Base-by-base conservation (phyloP, 2,888 invertebrate species). In the Coremacera marginata region DNA sequence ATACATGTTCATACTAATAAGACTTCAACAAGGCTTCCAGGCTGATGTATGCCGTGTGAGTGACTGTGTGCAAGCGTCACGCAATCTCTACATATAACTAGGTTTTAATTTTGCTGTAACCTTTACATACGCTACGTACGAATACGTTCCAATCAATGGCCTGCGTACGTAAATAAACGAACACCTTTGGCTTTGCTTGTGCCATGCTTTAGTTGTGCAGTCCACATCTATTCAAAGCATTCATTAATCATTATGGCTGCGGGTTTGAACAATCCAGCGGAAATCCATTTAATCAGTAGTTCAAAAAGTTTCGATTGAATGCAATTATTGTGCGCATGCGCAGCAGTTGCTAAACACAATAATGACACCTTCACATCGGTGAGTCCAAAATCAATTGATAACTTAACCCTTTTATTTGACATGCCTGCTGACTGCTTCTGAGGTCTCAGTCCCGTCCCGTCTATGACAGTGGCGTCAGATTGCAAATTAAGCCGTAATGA, bases 401-500 rank as follows among this genome's bases (percentile, higher is more conserved):
- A 19, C n/a, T 62, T 63, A 73, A 73, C 72, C 72, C 72, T 73
- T 73, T 73, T 25, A 11, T 62, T 14, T 22, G 65, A 31, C 63
- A 55, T 22, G 71, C 60, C 57, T 34, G 71, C 57, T 60, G 27
- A 37, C 71, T 55, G 37, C 68, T 68, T 44, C 44, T 44, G 44
- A 14, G 1, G 44, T 44, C 44, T 44, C 1, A 14, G 44, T 11
- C 11, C 1, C 14, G 44, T 44, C 14, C 11, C 14, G 44, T 44
- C 14, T 1, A 14, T 11, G 44, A 44, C 11, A 44, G 2, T 11
- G 14, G 52, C 25, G 55, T 25, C 67, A 37, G 52, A 74, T 67
- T 55, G 67, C 74, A 74, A 74, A 74, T 74, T 74, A 55, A 74
- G 74, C 52, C 74, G 67, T 74, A 74, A 65, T 74, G 65, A 65